Base-by-base conservation (phyloP, 2,113 vertebrate species). In the Bambusicola thoracicus region DNA sequence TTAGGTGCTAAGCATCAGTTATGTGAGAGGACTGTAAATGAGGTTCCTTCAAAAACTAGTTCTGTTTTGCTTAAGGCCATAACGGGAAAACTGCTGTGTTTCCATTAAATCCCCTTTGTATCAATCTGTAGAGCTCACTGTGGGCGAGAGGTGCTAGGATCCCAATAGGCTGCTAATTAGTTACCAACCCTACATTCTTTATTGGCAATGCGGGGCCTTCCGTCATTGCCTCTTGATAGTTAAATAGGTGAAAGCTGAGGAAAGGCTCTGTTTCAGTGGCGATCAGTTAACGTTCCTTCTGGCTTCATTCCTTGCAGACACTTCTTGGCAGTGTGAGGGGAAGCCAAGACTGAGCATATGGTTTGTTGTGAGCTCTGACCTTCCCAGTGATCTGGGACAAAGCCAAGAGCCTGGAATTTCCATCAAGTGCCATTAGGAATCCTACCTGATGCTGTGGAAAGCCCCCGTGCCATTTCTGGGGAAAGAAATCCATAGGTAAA, bases 341-440 rank as follows among this genome's bases (percentile, higher is more conserved):
- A 88, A 94, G 82, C 92, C 87, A 87, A 77, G 82, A 49, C 13
- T 87, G 90, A 95, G 56, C 96, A 96, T 96, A 96, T 91, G 95
- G 95, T 94, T 96, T 62, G 40, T 20, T 87, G 86, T 30, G 34
- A 79, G 88, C 88, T 89, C 66, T 80, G 70, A 86, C 85, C 93
- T 96, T 87, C 91, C 61, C 69, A 48, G 43, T 2, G 6, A 56
- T 44, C 62, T 78, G 10, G 13, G 73, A 53, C 41, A 86, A 65
- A 76, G 85, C 91, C 36, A 27, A 59, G 43, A 0, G 3, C 27
- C 55, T 96, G 96, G 83, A 90, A 78, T 89, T 87, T 46, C 85
- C 48, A 41, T 40, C 58, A 14, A 25, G 85, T 34, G 74, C 74
- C 63, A 18, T 74, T 87, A 58, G 16, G 13, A 43, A 90, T 62